Evolutionary conservation across 2,888 invertebrate species (phyloP), one percentile per base, ranked within the genome.

Genomic region (Noctua janthe): DNA sequence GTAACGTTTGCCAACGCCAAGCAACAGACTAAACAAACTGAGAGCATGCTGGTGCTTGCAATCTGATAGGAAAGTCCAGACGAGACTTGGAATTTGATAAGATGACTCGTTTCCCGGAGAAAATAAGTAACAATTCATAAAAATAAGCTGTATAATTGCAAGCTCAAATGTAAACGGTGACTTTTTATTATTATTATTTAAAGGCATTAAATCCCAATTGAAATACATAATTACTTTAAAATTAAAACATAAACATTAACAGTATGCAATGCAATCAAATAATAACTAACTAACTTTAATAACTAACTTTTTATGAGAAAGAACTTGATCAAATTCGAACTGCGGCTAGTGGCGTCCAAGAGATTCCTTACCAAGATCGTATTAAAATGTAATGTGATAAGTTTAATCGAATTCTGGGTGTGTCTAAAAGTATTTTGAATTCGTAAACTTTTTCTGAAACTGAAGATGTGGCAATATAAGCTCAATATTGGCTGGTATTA

Each of bases 1-100:
- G 67, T 76, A 78, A 80, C 73, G 77, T 84, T 82, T 82, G 75
- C 83, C 83, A 84, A 87, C 81, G 54, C 64, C 35, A 77, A 62
- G 23, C 81, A 70, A 59, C 64, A 74, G 39, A 80, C 76, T 74
- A 67, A 80, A 86, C 51, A 71, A 75, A 75, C 74, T 70, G 43
- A 73, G 71, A 74, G 43, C 39, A 62, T 85, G 54, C 83, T 80
- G 83, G 83, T 85, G 83, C 69, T 71, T 56, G 7, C 8, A 59
- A 71, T 80, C 49, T 72, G 51, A 66, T 54, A 73, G 59, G 10
- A 69, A 54, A 64, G 49, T 59, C 64, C 59, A 83, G 54, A n/a
- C 49, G 20, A 39, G 29, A 70, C 35, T 43, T 35, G 11, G 51
- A 23, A 64, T 56, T 75, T 23, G 23, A 64, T 62, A 54, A 69